Base-by-base conservation (phyloP, 2,797 vertebrate species). In the Parambassis ranga region DNA sequence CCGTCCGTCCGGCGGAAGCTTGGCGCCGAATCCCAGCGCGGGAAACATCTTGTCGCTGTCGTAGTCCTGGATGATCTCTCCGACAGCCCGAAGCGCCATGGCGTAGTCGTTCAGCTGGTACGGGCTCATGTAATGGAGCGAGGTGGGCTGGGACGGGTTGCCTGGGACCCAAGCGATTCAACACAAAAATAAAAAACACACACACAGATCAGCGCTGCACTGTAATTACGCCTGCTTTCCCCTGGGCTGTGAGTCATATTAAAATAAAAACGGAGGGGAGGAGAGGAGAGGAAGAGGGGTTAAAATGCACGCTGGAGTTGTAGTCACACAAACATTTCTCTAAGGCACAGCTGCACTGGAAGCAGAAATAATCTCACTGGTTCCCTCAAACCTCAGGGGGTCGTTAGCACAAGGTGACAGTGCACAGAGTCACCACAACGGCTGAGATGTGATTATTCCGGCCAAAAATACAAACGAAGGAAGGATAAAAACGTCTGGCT, bases 41-140 rank as follows among this genome's bases (percentile, higher is more conserved):
- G 97, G 97, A 84, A 99, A 98, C 95, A 99, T 94, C 92, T 98
- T 98, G 83, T 99, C 97, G 26, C 94, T 98, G 88, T 99, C 97
- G 15, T 99, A 99, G 89, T 99, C 97, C 91, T 99, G 97, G 87
- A 99, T 97, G 58, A 99, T 98, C 91, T 98, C 97, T 4, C 97
- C 97, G 6, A 99, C 94, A 1, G 97, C 97, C 69, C 94, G 94
- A 84, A 99, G 86, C 0, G 97, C 97, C 96, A 98, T 95, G 31
- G 95, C 96, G 30, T 99, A 99, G 58, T 97, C 95, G 10, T 98
- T 98, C 63, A 98, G 90, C 72, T 99, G 97, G 83, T 98, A 98
- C 2, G 97, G 97, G 65, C 94, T 98, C 95, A 98, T 97, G 86
- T 99, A 99, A 67, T 99, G 97, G 36, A 99, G 93, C 9, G 96